Evolutionary conservation across 2,113 vertebrate species (phyloP).

Genomic region (Grantiella picta): DNA sequence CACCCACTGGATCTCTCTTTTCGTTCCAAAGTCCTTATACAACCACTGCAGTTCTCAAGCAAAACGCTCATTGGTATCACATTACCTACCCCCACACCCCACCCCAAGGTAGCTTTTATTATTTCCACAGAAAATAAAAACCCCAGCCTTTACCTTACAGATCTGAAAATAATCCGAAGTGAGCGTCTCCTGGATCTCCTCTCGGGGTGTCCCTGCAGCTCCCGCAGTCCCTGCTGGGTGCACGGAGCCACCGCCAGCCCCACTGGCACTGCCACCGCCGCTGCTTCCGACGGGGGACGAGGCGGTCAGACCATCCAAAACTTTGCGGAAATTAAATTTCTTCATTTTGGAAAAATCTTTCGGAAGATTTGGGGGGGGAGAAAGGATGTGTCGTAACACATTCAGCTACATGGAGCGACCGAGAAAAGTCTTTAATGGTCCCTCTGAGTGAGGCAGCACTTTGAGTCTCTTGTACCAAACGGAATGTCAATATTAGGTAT

Average conservation of each 20-base stretch:
- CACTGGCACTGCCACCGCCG: slow-evolving; percentile 59
- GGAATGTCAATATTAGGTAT: background rate
- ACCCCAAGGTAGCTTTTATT: background rate
- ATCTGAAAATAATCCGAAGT: slow-evolving; percentile 95
- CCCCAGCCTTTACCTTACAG: slow-evolving; percentile 88
- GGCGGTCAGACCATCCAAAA: slow-evolving; percentile 95
- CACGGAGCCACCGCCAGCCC: slow-evolving; percentile 55
- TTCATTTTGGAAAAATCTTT: slow-evolving; percentile 84
- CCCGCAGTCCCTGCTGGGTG: slow-evolving; percentile 84
- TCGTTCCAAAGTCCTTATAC: slow-evolving; percentile 26
- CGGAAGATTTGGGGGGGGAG: background rate
- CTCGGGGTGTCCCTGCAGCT: slow-evolving; percentile 81
- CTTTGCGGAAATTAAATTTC: slow-evolving; percentile 96
- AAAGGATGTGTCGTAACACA: slow-evolving; percentile 1
- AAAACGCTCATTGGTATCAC: background rate
- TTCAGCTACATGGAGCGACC: slow-evolving; percentile 34
- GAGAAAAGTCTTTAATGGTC: slow-evolving; percentile 49
- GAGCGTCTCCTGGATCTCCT: slow-evolving; percentile 91
- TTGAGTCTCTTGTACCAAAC: background rate
- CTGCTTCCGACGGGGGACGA: slow-evolving; percentile 84
- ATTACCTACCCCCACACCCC: background rate
- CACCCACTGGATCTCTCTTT: background rate
- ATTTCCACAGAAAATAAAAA: background rate
- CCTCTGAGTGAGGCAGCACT: slow-evolving; percentile 54
- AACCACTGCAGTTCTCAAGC: slow-evolving; percentile 31